Base-by-base conservation (phyloP, 2,113 vertebrate species). In the Zingel zingel region DNA sequence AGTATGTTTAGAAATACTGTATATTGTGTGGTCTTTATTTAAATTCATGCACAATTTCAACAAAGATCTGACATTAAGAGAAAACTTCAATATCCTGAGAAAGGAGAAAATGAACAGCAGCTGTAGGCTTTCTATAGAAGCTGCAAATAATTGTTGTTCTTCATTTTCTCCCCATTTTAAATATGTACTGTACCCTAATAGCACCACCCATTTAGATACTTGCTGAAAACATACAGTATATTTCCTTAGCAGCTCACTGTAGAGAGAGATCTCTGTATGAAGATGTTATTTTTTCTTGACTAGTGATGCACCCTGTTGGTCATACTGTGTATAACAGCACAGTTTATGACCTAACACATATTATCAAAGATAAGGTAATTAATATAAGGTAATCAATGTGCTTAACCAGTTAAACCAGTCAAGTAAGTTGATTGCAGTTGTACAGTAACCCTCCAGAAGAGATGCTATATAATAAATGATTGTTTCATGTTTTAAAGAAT, bases 231-330 rank as follows among this genome's bases (percentile, higher is more conserved):
- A 4, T 23, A 12, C 19, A 36, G 15, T 53, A 21, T 16, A 50
- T 23, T 50, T 23, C 39, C 39, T 43, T 43, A 11, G 39, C 39
- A 43, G 39, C 39, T 43, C 39, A 43, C 39, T 43, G 2, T 43
- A 43, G 39, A 56, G 39, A 56, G 9, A 14, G 11, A 30, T 58
- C 16, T n/a, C 47, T 66, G 7, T 8, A 48, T 66, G 39, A 36
- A 47, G 25, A 57, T 36, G 63, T 16, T 9, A 11, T 27, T 78
- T 58, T 82, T 80, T 39, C 45, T 88, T 65, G 78, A 67, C 61
- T 51, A 70, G 13, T 81, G 64, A 66, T 30, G 86, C 84, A 70
- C 82, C 76, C 91, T 92, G 66, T 88, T 92, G 88, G 89, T 15
- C 69, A 80, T 18, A 63, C 18, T 63, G 25, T 73, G 58, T 51